Evolutionary conservation across 2,797 vertebrate genomes (phyloP), one percentile per base, ranked within the genome.

Genomic region (Scolopax bukidnonensis): DNA sequence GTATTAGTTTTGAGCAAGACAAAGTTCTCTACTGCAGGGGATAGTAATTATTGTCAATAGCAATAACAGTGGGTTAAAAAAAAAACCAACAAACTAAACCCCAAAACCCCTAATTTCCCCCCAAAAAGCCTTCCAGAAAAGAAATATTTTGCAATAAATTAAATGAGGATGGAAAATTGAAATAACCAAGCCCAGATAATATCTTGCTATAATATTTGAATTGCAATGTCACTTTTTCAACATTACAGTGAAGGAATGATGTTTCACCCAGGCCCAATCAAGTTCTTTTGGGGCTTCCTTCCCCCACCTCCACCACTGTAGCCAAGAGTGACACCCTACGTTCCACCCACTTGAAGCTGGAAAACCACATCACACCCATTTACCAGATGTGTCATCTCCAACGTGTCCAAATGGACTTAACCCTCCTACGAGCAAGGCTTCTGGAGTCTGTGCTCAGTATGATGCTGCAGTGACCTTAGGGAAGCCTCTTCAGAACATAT

Each of bases 301-400:
- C 65, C 56, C 67, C 27, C 4, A 1, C n/a, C 53, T 90, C 87
- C 61, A 81, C 16, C 38, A 32, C 57, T 71, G 36, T 36, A 86
- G 38, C 50, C 79, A 60, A 77, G 84, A 94, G 89, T 83, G 90
- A 90, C 53, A 81, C 41, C 4, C 68, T 89, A 4, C 77, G 85
- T 88, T 91, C 79, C 91, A 95, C 91, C 73, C 91, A 87, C 84
- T 93, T 85, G 73, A 71, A 91, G 43, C 45, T 94, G 65, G 75
- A 85, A 92, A 77, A 92, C n/a, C 84, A 85, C n/a, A 68, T 92
- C 90, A 89, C 61, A 71, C 87, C 74, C 86, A 56, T 89, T 93
- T 92, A 77, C 60, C 87, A 91, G 74, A 90, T 93, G 95, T 89
- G 81, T 95, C 82, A 93, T 75, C 84, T 57, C 38, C 71, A 68